Evolutionary conservation across 1,140 invertebrate genomes (phyloP), one percentile per base, ranked within the genome.

Genomic region (Thalassaphorura encarpata): DNA sequence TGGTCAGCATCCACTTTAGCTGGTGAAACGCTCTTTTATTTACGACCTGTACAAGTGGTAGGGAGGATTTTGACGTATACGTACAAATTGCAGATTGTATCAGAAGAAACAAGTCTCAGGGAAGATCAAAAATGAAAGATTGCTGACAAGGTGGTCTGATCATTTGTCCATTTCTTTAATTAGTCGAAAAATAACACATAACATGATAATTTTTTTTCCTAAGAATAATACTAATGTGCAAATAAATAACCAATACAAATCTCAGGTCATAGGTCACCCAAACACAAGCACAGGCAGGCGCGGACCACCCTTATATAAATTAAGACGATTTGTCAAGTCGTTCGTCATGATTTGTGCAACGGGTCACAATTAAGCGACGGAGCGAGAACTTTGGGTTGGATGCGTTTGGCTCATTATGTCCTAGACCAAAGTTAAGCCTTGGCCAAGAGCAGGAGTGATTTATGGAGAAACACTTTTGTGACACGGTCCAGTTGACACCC

Each of bases 401-500:
- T 5, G 23, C 11, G 45, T 47, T 26, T 47, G 45, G 21, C 45
- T 47, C 45, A 47, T 47, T 47, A 24, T 6, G 19, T 26, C 6
- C 26, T 16, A 13, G 8, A 6, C n/a, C 23, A 33, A 51, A 13
- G 48, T 21, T 5, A n/a, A 29, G 6, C 11, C 13, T n/a, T 8
- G 46, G 15, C 18, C 23, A 24, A 8, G 11, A 23, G 46, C 8
- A 6, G 23, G 24, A 21, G 23, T 51, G 48, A 51, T 51, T 51
- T 51, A 51, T 51, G 48, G 33, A 39, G 48, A 29, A 29, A 27
- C 11, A 16, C 48, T 39, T 16, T 24, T 24, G 48, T 51, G 48
- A 51, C 48, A 51, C 48, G 48, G 48, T 51, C 48, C 48, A 51
- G 48, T 51, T 51, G 48, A 51, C 48, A 51, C 33, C 33, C 6